phyloP scores from a whole-genome alignment of 2,797 vertebrate species.

The Peromyscus melanophrys region DNA sequence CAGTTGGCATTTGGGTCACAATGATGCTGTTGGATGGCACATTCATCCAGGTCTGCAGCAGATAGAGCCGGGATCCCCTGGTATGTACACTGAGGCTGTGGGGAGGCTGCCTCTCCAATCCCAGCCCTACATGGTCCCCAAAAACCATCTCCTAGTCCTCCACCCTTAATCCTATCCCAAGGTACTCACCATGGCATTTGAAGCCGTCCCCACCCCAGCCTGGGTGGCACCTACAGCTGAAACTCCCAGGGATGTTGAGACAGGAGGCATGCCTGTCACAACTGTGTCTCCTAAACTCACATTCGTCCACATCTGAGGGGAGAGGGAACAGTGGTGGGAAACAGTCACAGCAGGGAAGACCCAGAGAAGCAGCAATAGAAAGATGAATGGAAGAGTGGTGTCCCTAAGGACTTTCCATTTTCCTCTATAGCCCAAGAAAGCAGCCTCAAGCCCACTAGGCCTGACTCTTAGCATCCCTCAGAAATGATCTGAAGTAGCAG shows the following conservation, averaged over 20 bases:
- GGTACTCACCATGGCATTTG: constrained; percentile 94
- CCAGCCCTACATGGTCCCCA: too few species aligned
- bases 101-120: background rate
- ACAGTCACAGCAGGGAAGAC: background rate
- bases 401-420: background rate
- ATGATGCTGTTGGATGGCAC: constrained; percentile 92
- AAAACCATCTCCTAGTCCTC: accelerated
- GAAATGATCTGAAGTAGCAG: background rate
- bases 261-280: constrained; percentile 96
- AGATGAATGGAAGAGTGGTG: background rate
- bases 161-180: too few species aligned
- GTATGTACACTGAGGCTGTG: background rate
- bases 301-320: constrained; percentile 94
- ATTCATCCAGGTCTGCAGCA: constrained; percentile 94
- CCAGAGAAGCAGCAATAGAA: accelerated
- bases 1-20: constrained; percentile 95
- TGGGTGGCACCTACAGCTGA: constrained; percentile 95
- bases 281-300: constrained; percentile 95
- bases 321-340: background rate
- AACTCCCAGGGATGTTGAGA: constrained; percentile 96
- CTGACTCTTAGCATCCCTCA: background rate
- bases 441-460: background rate
- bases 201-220: constrained; percentile 96
- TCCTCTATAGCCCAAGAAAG: background rate
- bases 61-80: background rate